phyloP scores from a whole-genome alignment of 1,140 invertebrate genomes.

The Palaemon carinicauda region DNA sequence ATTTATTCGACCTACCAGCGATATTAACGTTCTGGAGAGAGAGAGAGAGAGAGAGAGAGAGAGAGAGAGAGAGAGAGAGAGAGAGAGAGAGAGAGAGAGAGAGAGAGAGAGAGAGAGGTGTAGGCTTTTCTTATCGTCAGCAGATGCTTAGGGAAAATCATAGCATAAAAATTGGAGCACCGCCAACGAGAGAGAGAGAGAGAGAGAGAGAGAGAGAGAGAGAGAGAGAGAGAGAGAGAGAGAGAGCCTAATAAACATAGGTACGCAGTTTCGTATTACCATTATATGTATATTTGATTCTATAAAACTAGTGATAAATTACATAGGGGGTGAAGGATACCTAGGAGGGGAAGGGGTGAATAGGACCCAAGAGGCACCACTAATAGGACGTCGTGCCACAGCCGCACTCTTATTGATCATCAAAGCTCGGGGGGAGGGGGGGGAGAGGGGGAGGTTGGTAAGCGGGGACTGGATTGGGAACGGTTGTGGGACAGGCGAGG shows the following conservation, averaged over 20 bases:
- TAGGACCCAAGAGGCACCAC: not conserved
- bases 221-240: not conserved
- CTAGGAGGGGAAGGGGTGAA: not conserved
- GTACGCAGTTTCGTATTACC: not conserved
- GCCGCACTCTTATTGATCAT: not conserved
- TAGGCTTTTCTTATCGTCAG: no score
- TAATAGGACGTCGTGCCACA: not conserved
- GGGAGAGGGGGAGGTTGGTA: no score
- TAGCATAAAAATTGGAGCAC: no score
- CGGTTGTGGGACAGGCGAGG: not conserved
- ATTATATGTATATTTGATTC: not conserved
- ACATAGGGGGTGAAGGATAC: not conserved
- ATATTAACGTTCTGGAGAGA: not conserved
- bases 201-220: not conserved
- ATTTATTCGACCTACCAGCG: no score
- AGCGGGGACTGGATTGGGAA: not conserved
- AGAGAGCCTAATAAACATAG: not conserved
- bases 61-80: not conserved
- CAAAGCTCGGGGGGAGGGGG: not conserved
- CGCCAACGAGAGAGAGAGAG: constrained; percentile 31
- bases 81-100: not conserved
- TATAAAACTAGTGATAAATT: no score
- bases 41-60: constrained; percentile 35
- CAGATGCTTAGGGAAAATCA: no score
- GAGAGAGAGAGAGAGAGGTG: no score